Evolutionary conservation across 2,888 invertebrate species (phyloP).

Genomic region (Brenthis ino): DNA sequence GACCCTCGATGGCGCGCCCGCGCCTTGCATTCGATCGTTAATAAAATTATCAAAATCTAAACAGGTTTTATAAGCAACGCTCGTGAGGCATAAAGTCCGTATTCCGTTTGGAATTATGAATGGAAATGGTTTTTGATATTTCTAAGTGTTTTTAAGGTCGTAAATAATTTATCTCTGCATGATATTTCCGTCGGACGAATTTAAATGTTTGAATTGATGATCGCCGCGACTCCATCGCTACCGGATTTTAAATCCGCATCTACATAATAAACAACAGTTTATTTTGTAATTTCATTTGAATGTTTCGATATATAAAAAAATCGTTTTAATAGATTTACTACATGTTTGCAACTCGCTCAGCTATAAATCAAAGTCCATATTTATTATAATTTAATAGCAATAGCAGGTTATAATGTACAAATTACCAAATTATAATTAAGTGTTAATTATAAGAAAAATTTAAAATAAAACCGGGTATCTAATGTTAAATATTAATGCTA

Average conservation of each 20-base stretch:
- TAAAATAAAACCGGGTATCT: not conserved
- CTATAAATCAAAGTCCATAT: constrained; percentile 4
- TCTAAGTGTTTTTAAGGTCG: constrained; percentile 79
- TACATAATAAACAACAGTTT: constrained; percentile 50
- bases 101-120: constrained; percentile 74
- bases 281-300: constrained; percentile 49
- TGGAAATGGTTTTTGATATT: constrained; percentile 80
- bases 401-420: not conserved
- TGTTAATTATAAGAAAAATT: not conserved
- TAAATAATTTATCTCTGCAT: constrained; percentile 79
- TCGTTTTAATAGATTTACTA: constrained; percentile 36
- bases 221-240: constrained; percentile 67
- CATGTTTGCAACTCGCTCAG: not conserved
- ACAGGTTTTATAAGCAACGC: constrained; percentile 77
- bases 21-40: constrained; percentile 78
- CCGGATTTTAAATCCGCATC: constrained; percentile 70
- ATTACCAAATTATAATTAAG: constrained; percentile 7
- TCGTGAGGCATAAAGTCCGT: constrained; percentile 67
- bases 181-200: constrained; percentile 78
- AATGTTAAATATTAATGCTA: not conserved
- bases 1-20: constrained; percentile 60
- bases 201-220: constrained; percentile 70
- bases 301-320: constrained; percentile 38
- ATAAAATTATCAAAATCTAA: constrained; percentile 83
- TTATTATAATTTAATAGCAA: not conserved